phyloP scores from a whole-genome alignment of 2,113 vertebrate genomes.

The Lamprologus lemairii region DNA sequence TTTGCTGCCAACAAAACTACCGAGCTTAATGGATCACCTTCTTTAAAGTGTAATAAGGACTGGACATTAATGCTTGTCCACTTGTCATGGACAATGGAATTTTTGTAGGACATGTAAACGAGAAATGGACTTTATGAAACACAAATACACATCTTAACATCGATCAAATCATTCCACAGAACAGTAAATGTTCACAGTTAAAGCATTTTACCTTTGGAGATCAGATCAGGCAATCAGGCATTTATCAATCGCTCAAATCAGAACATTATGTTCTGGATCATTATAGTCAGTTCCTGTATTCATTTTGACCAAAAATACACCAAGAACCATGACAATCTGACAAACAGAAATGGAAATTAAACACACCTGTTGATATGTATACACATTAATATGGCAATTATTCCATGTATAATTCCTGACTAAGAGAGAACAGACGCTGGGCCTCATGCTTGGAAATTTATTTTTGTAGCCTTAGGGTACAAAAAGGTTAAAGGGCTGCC shows the following conservation, averaged over 20 bases:
- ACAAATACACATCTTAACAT: neutral
- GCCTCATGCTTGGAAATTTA: slow-evolving; percentile 49
- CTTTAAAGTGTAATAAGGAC: neutral
- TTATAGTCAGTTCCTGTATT: slow-evolving; percentile 1
- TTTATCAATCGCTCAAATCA: neutral
- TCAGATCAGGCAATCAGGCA: neutral
- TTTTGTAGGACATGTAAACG: neutral
- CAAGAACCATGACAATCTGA: slow-evolving; percentile 1
- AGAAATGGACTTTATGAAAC: neutral
- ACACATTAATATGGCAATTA: slow-evolving; percentile 9
- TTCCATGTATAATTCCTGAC: slow-evolving; percentile 28
- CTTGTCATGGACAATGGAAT: neutral
- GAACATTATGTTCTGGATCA: neutral
- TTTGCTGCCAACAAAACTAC: neutral
- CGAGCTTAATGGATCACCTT: neutral
- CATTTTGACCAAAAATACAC: neutral
- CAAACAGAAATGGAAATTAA: slow-evolving; percentile 19
- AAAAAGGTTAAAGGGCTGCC: slow-evolving; percentile 7
- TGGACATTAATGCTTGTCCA: neutral
- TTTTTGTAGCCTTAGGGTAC: slow-evolving; percentile 36
- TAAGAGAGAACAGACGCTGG: slow-evolving; percentile 25
- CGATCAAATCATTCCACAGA: neutral
- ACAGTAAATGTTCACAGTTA: neutral
- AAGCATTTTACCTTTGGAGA: neutral
- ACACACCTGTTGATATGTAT: slow-evolving; percentile 19